These are phyloP conservation scores for Squalus acanthias DNA, from an alignment of 2,797 vertebrate genomes.

Conservation along the genomic window DNA sequence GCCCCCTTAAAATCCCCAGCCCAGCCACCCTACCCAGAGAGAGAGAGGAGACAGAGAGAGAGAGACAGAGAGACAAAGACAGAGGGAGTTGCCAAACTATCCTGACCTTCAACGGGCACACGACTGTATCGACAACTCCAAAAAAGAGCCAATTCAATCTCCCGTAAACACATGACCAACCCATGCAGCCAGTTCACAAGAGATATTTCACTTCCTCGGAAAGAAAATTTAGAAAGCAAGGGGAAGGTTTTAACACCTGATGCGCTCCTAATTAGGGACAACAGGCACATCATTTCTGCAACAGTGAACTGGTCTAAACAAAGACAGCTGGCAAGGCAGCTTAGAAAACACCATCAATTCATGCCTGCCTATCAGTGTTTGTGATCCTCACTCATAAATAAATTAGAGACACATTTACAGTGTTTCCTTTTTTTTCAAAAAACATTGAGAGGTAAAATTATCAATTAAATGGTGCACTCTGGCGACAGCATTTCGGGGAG, in stretches of 20 bases:
- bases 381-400: constrained; percentile 57
- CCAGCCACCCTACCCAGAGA: not conserved
- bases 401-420: constrained; percentile 63
- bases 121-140: not conserved
- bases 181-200: constrained; percentile 44
- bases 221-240: constrained; percentile 44
- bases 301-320: constrained; percentile 41
- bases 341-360: not conserved
- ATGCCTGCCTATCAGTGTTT: not conserved
- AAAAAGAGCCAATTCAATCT: constrained; percentile 43
- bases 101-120: too few relatives aligned
- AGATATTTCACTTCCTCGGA: constrained; percentile 36
- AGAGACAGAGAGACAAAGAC: too few relatives aligned
- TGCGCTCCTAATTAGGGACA: constrained; percentile 53
- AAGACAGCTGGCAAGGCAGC: constrained; percentile 17
- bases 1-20: not conserved
- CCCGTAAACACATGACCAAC: constrained; percentile 40
- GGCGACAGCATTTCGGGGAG: constrained; percentile 44
- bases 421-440: constrained; percentile 45
- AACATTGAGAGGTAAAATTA: constrained; percentile 45
- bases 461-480: constrained; percentile 44
- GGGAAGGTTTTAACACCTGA: constrained; percentile 48
- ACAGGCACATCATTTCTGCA: constrained; percentile 45
- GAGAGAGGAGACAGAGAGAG: too few relatives aligned
- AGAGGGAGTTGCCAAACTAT: not conserved